Evolutionary conservation across 2,888 invertebrate genomes (phyloP).

Genomic region (Metopia argyrocephala): DNA sequence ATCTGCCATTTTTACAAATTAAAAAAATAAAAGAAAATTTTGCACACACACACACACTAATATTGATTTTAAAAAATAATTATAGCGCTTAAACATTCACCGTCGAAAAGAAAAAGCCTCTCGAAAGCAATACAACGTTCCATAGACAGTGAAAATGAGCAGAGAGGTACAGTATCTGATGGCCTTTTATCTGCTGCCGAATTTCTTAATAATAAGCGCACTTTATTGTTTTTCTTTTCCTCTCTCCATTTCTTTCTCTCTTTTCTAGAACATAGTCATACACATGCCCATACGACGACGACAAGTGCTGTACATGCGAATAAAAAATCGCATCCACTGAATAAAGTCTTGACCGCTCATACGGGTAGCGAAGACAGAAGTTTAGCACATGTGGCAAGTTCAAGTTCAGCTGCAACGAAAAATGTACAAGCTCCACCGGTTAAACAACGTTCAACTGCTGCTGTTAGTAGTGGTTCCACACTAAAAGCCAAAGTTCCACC

Average conservation of each 20-base stretch:
- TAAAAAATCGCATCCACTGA: slow-evolving; percentile 51
- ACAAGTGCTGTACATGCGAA: slow-evolving; percentile 20
- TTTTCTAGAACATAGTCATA: slow-evolving; percentile 50
- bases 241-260: not conserved
- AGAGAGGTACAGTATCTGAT: slow-evolving; percentile 75
- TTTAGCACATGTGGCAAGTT: slow-evolving; percentile 23
- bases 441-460: slow-evolving; percentile 79
- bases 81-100: slow-evolving; percentile 96
- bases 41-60: slow-evolving; percentile 33
- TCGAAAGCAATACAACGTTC: slow-evolving; percentile 85
- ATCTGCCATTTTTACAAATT: slow-evolving; percentile 32
- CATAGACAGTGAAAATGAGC: slow-evolving; percentile 85
- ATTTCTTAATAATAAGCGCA: not conserved
- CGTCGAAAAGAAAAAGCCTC: slow-evolving; percentile 95
- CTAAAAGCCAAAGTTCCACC: slow-evolving; percentile 89
- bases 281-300: slow-evolving; percentile 25
- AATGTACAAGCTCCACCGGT: slow-evolving; percentile 69
- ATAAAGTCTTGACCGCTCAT: slow-evolving; percentile 48
- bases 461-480: slow-evolving; percentile 80
- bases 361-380: slow-evolving; percentile 33
- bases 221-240: too few species aligned
- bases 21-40: not conserved
- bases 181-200: not conserved
- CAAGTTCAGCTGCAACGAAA: slow-evolving; percentile 42
- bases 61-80: slow-evolving; percentile 34